Base-by-base conservation (phyloP, 2,113 vertebrate genomes). In the Protomyctophum bolini region DNA sequence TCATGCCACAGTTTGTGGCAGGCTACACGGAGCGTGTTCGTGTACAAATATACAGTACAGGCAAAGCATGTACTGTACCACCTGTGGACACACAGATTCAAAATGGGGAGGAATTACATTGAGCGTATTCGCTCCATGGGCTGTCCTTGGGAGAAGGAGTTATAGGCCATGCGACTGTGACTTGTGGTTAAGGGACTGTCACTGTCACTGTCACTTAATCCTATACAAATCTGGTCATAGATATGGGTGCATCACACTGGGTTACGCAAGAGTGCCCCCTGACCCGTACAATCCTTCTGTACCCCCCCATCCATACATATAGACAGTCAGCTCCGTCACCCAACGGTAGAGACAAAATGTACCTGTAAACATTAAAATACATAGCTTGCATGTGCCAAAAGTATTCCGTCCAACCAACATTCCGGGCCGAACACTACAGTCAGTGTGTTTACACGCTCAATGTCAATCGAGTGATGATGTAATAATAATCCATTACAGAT, bases 1-100 rank as follows among this genome's bases (percentile, higher is more conserved):
- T 90, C 84, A 83, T 58, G 1, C 14, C 21, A 3, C 64, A 75
- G n/a, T 41, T 41, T 41, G 33, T 65, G 33, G 28, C 45, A 51
- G 10, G 49, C 7, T 11, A 68, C 56, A 58, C 29, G 3, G 4
- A 57, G 15, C 33, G 55, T 54, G 51, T 52, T 52, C 4, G 10
- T 10, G 11, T 54, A 54, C 7, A 41, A 41, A n/a, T 29, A 10
- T 9, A 58, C 7, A 58, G 10, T 9, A 58, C 7, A 58, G 21
- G 57, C 8, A 58, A 58, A 29, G 21, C 28, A 58, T 4, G 29
- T 28, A 58, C 10, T 58, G 8, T 58, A 1, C 12, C 55, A 2
- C 46, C 10, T 50, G 14, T 60, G 5, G 10, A 12, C 33, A 41
- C 33, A 21, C 47, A 54, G 10, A 5, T 41, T 33, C n/a, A 21